Percentiles rank a stretch among this genome's conserved stretches.
Evolutionary conservation across 2,113 vertebrate genomes (phyloP).

Genomic region (Origma solitaria): DNA sequence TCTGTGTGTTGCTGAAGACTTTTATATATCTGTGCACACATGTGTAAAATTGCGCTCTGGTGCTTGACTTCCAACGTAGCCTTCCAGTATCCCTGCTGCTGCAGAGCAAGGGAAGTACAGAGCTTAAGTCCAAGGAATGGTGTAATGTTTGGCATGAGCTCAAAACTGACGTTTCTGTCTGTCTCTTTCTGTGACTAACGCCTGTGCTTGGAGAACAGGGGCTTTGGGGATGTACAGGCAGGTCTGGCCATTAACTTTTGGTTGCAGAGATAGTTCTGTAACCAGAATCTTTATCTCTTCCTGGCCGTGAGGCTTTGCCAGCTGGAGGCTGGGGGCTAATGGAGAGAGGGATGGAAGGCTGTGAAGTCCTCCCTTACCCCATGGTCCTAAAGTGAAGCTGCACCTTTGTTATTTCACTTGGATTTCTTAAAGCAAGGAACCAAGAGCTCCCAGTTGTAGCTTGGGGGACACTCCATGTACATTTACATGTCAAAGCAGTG

Average conservation of each 20-base stretch:
- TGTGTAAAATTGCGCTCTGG: background rate
- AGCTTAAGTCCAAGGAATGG: background rate
- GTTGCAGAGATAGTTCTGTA: background rate
- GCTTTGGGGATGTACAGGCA: background rate
- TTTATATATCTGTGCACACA: background rate
- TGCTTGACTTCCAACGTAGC: background rate
- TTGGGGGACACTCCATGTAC: background rate
- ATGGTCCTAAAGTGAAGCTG: background rate
- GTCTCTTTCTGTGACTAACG: background rate
- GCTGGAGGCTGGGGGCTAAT: background rate
- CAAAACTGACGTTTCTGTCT: background rate
- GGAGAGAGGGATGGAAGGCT: background rate
- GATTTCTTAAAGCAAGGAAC: background rate
- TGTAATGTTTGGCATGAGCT: background rate
- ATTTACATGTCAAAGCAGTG: background rate
- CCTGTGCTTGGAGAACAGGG: background rate
- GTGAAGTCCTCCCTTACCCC: background rate
- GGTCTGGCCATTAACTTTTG: background rate
- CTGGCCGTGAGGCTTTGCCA: background rate
- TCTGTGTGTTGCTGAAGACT: background rate
- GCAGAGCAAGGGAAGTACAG: background rate
- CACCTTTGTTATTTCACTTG: background rate
- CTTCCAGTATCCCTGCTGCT: background rate
- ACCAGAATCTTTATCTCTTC: background rate
- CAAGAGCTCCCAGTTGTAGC: background rate